Evolutionary conservation across 2,888 invertebrate genomes (phyloP).

Genomic region (Drosophila paucipuncta): DNA sequence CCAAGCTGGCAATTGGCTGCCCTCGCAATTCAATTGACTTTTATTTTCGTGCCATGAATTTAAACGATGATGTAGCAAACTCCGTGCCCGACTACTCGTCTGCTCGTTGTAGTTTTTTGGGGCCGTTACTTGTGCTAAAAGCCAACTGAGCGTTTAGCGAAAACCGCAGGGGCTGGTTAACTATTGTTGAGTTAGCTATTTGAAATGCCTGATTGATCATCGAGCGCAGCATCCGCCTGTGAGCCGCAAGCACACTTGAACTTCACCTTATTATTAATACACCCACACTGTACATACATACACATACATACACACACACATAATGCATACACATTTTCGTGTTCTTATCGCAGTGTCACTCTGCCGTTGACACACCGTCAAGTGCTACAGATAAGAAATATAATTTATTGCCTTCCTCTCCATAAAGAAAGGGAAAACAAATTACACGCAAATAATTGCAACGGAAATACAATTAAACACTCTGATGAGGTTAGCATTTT

Average conservation of each 20-base stretch:
- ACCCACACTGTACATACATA: no score
- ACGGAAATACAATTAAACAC: neutral
- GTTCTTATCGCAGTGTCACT: neutral
- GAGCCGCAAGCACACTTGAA: neutral
- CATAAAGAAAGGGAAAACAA: neutral
- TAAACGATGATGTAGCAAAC: constrained; percentile 23
- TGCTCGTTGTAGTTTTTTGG: neutral
- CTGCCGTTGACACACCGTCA: neutral
- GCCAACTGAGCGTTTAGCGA: constrained; percentile 22
- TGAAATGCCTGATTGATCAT: constrained; percentile 11
- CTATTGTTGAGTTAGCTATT: neutral
- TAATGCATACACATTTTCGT: neutral
- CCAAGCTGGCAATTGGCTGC: constrained; percentile 11
- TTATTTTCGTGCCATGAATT: constrained; percentile 40
- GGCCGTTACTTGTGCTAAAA: constrained; percentile 28
- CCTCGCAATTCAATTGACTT: constrained; percentile 15
- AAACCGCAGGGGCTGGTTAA: constrained; percentile 6
- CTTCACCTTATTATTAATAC: neutral
- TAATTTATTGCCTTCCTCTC: neutral
- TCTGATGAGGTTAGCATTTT: neutral
- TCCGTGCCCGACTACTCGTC: constrained; percentile 1
- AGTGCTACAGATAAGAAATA: constrained; percentile 8
- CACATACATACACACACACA: no score
- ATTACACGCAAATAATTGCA: neutral
- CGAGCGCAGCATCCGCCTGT: constrained; percentile 4